A percentile compares a stretch with the other conserved stretches of the same genome.
phyloP scores from a whole-genome alignment of 2,113 vertebrate species.

The Helogale parvula region DNA sequence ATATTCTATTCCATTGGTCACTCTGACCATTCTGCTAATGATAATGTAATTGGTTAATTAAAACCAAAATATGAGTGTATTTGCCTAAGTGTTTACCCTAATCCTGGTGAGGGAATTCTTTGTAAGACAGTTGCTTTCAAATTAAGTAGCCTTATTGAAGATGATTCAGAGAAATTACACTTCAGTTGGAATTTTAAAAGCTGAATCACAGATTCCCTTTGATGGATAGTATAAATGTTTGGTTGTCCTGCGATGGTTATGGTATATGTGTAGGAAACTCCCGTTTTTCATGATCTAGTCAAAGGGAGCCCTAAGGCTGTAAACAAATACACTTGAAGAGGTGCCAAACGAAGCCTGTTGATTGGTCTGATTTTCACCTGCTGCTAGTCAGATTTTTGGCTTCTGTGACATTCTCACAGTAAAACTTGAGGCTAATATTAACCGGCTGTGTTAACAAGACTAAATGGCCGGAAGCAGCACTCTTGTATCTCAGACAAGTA shows the following conservation, averaged over 20 bases:
- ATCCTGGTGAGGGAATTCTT: background rate
- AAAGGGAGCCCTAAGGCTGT: background rate
- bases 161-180: background rate
- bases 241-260: background rate
- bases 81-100: background rate
- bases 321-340: slow-evolving; percentile 70
- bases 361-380: slow-evolving; percentile 76
- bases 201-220: background rate
- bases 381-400: slow-evolving; percentile 32
- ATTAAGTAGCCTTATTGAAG: background rate
- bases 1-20: background rate
- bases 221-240: background rate
- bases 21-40: background rate
- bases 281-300: background rate
- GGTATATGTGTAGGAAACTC: background rate
- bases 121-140: background rate
- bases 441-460: slow-evolving; percentile 87
- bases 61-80: background rate
- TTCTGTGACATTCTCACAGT: slow-evolving; percentile 85
- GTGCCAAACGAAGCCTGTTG: slow-evolving; percentile 43
- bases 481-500: slow-evolving; percentile 69
- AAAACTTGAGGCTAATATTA: slow-evolving; percentile 82
- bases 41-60: background rate
- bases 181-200: slow-evolving; percentile 15
- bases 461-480: slow-evolving; percentile 75